Base-by-base conservation (phyloP, 2,888 invertebrate genomes). In the Drosophila sordidula region DNA sequence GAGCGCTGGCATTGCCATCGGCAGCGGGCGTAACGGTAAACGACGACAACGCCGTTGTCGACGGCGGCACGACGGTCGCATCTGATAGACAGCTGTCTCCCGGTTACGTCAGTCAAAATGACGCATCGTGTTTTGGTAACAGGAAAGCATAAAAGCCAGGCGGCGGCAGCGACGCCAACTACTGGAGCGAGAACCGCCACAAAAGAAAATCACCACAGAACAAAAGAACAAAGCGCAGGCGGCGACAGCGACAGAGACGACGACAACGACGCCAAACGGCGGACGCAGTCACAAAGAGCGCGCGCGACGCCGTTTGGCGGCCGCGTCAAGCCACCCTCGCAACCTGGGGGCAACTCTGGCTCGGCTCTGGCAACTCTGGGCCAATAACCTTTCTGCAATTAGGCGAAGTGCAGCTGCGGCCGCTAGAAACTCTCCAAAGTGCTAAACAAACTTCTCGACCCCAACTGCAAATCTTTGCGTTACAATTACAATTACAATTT, bases 31-130 rank as follows among this genome's bases (percentile, higher is more conserved):
- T 89, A 84, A 88, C 87, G 87, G 87, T 87, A 74, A 81, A 72
- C 73, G 76, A 61, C 47, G 58, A 55, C 51, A 42, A 49, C 62
- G 55, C 70, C 71, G 67, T 44, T 65, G 68, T 51, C 59, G 56
- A 34, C 42, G 56, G 54, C 75, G 75, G 75, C 87, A 72, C 86
- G 83, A 83, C 87, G 77, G 77, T 74, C 82, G 64, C 85, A 73
- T 65, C 85, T 85, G 90, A 91, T 91, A 92, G 92, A 92, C 92
- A 91, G 91, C 92, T 92, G 92, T 92, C 92, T 87, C 76, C 90
- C 84, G 89, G 85, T 91, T 92, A 91, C 91, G 92, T 92, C 92
- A 92, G 92, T 92, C 92, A 92, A 92, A 92, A 91, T 92, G 92
- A 92, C 92, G 92, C 92, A 92, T 92, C 91, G 92, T 92, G 90